Evolutionary conservation across 92 coral and sea anemone genomes (phyloP), one percentile per base, ranked within the genome.

Genomic region (Siderastrea siderea): DNA sequence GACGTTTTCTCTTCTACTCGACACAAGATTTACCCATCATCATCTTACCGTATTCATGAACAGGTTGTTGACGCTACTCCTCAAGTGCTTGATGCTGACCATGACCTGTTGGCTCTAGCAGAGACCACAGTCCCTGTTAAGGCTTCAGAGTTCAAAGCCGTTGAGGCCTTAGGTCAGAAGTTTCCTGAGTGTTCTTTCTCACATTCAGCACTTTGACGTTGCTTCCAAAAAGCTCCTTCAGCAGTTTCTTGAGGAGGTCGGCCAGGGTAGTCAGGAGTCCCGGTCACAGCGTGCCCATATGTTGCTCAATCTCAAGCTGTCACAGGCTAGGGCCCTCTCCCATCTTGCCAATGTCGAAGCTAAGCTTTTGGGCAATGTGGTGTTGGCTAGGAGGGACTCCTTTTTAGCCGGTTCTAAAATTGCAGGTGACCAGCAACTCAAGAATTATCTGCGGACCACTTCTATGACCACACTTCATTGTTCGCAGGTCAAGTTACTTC

Each of bases 221-320:
- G 68, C 82, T 10, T 72, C 88, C 55, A 47, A 74, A 3, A 58
- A 74, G 63, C 88, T 74, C 63, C 73, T 84, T 10, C 62, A 60
- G 63, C 47, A 84, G 46, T n/a, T 64, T 7, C 53, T 82, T 9
- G 43, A 10, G 67, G 81, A 72, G 62, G 71, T 84, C 38, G 71
- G 62, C 48, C 73, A 73, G 60, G 43, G 44, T 16, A 44, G 38
- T 9, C 55, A 57, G 54, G 62, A 71, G 69, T 51, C 0, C 87
- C 19, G 87, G 60, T 83, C 75, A n/a, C 46, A 76, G 3, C 19
- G 61, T 38, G 87, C 63, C 44, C 72, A 73, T 76, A 75, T 85
- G 66, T 68, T 85, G 7, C 89, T 85, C 44, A 75, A 63, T n/a
- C 87, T 71, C 62, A 83, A 71, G 80, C 17, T n/a, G 86, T 81